A percentile compares a stretch with the other conserved stretches of the same genome.
phyloP scores from a whole-genome alignment of 2,888 invertebrate species.

The Sminthurides aquaticus region DNA sequence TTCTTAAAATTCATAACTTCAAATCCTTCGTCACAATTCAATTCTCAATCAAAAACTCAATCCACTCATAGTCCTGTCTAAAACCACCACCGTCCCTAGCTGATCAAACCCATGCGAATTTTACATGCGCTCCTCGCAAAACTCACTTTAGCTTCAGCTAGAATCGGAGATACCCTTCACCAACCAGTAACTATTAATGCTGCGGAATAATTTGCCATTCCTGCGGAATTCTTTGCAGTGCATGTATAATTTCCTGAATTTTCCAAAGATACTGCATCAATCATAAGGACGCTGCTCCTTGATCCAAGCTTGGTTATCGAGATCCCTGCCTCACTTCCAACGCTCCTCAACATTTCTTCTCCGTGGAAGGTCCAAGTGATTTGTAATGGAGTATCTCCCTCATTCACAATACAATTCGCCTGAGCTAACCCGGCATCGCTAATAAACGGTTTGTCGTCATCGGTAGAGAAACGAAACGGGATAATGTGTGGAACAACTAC shows the following conservation, averaged over 20 bases:
- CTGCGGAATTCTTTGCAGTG: constrained; percentile 44
- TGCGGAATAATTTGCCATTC: constrained; percentile 45
- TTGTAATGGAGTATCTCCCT: constrained; percentile 44
- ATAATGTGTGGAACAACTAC: neutral
- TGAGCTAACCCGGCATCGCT: constrained; percentile 29
- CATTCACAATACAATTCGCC: constrained; percentile 45
- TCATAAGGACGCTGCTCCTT: constrained; percentile 56
- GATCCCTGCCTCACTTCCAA: constrained; percentile 31
- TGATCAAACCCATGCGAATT: no score
- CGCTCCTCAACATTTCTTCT: constrained; percentile 19
- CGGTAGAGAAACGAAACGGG: neutral
- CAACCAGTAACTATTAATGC: constrained; percentile 40
- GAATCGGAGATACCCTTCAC: no score
- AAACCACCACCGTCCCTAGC: no score
- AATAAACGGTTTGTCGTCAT: neutral
- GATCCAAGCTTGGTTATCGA: constrained; percentile 51
- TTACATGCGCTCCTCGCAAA: no score
- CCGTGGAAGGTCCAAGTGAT: constrained; percentile 36
- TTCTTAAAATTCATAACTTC: neutral
- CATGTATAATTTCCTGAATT: constrained; percentile 48
- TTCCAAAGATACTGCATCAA: constrained; percentile 47
- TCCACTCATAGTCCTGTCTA: no score
- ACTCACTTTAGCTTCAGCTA: no score
- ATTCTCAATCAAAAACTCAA: no score
- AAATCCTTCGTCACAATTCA: no score